These are phyloP conservation scores for Macropis europaea DNA, from an alignment of 2,888 invertebrate genomes.

Conservation along the genomic window DNA sequence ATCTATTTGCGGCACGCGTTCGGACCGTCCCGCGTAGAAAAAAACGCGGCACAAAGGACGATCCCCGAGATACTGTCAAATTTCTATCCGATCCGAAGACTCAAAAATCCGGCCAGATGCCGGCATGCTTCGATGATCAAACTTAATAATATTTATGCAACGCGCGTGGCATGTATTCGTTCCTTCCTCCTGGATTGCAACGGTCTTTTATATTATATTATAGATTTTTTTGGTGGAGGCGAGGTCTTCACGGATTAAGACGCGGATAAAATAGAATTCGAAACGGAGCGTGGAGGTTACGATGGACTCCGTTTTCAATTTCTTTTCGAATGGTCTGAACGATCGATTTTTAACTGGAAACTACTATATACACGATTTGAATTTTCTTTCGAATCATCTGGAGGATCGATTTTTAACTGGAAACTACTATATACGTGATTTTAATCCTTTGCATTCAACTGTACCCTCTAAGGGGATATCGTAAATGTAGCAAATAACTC, in stretches of 20 bases:
- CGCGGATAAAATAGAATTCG: constrained; percentile 28
- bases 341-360: neutral
- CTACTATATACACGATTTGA: too few species aligned
- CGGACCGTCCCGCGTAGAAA: constrained; percentile 27
- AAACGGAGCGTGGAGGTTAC: neutral
- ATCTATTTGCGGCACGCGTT: constrained; percentile 60
- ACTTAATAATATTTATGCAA: constrained; percentile 76
- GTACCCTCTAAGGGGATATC: too few species aligned
- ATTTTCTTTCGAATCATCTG: too few species aligned
- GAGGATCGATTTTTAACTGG: too few species aligned
- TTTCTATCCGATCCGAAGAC: constrained; percentile 62
- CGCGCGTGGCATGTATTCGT: constrained; percentile 61
- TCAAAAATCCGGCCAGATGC: constrained; percentile 68
- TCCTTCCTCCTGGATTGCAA: constrained; percentile 36
- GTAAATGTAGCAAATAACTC: too few species aligned
- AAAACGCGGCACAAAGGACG: constrained; percentile 55
- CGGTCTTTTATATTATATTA: constrained; percentile 52
- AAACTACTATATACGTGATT: too few species aligned
- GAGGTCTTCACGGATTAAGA: constrained; percentile 47
- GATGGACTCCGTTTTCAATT: too few species aligned
- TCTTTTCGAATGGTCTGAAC: too few species aligned
- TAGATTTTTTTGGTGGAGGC: constrained; percentile 15
- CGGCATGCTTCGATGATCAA: constrained; percentile 70
- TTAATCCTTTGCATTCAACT: too few species aligned
- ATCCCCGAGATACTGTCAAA: constrained; percentile 63